phyloP scores from a whole-genome alignment of 1,140 invertebrate species.

The Macrostomum lignano region DNA sequence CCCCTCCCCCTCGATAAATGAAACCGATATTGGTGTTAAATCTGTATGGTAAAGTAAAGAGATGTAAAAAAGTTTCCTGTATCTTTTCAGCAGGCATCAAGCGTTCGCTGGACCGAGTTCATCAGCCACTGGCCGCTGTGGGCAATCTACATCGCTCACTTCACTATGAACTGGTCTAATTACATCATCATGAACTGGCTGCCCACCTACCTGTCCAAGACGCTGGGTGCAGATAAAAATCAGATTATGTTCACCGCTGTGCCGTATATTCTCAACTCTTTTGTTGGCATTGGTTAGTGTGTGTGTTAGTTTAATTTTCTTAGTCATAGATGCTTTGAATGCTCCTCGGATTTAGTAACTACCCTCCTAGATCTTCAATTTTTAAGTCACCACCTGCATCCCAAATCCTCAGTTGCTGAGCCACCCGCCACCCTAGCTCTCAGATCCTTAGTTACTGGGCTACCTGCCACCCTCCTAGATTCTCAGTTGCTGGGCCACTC shows the following conservation, averaged over 20 bases:
- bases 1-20: no score
- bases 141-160: conserved; percentile 48
- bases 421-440: no score
- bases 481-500: no score
- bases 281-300: conserved; percentile 39
- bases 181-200: conserved; percentile 58
- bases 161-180: conserved; percentile 54
- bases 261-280: conserved; percentile 45
- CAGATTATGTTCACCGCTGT: conserved; percentile 46
- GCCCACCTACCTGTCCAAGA: conserved; percentile 41
- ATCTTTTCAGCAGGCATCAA: conserved; percentile 2
- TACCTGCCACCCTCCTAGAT: no score
- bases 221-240: conserved; percentile 39
- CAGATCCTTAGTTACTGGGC: no score
- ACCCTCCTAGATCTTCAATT: no score
- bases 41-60: no score
- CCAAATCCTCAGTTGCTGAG: no score
- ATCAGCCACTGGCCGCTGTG: conserved; percentile 42
- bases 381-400: no score
- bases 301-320: background rate
- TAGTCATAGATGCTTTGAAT: background rate
- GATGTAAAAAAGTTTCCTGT: no score
- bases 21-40: no score
- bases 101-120: conserved; percentile 38
- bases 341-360: background rate